Base-by-base conservation (phyloP, 2,113 vertebrate species). In the Callospermophilus lateralis region DNA sequence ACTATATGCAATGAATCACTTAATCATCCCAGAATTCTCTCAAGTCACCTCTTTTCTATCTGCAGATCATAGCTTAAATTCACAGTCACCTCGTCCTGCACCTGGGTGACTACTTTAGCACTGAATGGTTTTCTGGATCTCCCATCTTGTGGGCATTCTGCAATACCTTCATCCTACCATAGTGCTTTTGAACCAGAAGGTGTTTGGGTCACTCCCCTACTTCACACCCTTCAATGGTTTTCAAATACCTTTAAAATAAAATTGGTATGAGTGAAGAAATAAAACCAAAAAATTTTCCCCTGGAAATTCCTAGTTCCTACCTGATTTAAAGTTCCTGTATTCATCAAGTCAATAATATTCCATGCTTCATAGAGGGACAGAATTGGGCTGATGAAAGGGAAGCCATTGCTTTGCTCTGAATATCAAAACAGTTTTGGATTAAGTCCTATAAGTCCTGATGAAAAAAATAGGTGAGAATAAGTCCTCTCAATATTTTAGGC, bases 401-500 rank as follows among this genome's bases (percentile, higher is more conserved):
- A 0, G 6, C 1, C 20, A 53, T 4, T 93, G 7, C 4, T 94
- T 53, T 73, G 1, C 58, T 86, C 10, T 61, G 3, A 48, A 61
- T 73, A 34, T 87, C 16, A 83, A 45, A 16, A 53, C 12, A 55
- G 20, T 34, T 0, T 13, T 53, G 8, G 2, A 0, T 39, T 30
- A 39, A 6, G 1, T 70, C 39, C 73, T 68, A 24, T 70, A 81
- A 32, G 5, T 22, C 1, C 10, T 85, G 4, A 37, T 68, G 30
- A 94, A 11, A 78, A 78, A n/a, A 94, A 67, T 32, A 51, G 17
- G 11, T 19, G 61, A 63, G 63, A 84, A 4, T 0, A 74, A 58
- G 15, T 73, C 8, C 0, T n/a, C 1, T 84, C 79, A 17, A 61
- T 79, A 6, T 51, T 68, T 39, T 4, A 72, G 0, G 0, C 28